Evolutionary conservation across 2,888 invertebrate genomes (phyloP), one percentile per base, ranked within the genome.

Genomic region (Meiosimyza decipiens): DNA sequence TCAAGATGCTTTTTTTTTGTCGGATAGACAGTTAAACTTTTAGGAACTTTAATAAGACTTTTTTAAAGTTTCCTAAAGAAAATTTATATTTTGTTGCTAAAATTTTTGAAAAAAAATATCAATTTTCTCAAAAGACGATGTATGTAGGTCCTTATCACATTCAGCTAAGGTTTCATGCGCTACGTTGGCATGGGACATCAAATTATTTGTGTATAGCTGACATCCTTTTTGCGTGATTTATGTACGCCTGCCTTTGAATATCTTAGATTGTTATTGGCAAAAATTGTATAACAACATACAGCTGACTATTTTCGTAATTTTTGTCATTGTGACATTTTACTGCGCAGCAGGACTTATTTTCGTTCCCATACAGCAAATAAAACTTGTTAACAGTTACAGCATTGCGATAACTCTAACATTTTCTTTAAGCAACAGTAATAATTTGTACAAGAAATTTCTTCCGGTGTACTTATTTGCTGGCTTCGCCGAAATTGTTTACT

Each of bases 191-290:
- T 40, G 9, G 40, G 40, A 40, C 52, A 52, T 54, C 40, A 47
- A 67, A 40, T 67, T 55, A 16, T 63, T 40, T 47, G 47, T 67
- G 16, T 55, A 28, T 28, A 67, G 22, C 55, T 55, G 49, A 49
- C 55, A 57, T 67, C 47, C 67, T 67, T 67, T 40, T 51, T n/a
- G 55, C 55, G 67, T 67, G 67, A 67, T 67, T 67, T 67, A 67
- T 67, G 57, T 55, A 9, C 40, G 40, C 18, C 55, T 55, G n/a
- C 55, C 57, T 57, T 22, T 47, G 67, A 63, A 40, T 47, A 63
- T 7, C 40, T 40, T 40, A n/a, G 18, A 63, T 63, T 57, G 57
- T 28, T 28, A 28, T 28, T 57, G 28, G 18, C 28, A 28, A 28
- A 28, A 3, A 28, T 28, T 28, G 28, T 28, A 28, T 4, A 28